These are phyloP conservation scores for Sardina pilchardus DNA, from an alignment of 2,113 vertebrate species.

Conservation along the genomic window DNA sequence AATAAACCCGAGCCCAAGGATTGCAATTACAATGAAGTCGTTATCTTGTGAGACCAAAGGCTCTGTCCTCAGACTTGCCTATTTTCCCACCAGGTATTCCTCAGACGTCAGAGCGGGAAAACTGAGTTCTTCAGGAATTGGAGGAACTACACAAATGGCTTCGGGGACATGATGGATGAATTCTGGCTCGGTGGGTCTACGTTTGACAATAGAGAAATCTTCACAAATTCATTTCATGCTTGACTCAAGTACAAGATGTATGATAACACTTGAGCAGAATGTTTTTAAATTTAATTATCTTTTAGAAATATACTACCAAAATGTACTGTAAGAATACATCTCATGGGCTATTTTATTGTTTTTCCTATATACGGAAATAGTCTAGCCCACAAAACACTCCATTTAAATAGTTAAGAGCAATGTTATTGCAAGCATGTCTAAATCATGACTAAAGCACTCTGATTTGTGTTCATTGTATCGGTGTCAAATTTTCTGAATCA, in stretches of 20 bases:
- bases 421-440: neutral
- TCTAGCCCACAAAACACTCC: neutral
- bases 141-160: conserved; percentile 86
- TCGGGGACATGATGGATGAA: conserved; percentile 86
- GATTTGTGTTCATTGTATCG: neutral
- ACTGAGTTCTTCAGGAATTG: conserved; percentile 91
- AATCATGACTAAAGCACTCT: too few species aligned
- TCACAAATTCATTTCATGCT: neutral
- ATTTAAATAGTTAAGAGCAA: neutral
- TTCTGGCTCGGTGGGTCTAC: conserved; percentile 88
- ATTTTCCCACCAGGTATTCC: conserved; percentile 77
- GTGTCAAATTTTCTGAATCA: neutral
- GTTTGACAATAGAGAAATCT: neutral
- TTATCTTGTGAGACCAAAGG: neutral
- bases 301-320: too few species aligned
- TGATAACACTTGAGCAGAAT: neutral
- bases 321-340: too few species aligned
- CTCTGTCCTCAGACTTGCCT: neutral
- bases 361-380: neutral
- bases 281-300: too few species aligned
- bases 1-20: neutral
- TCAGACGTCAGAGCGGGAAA: conserved; percentile 86
- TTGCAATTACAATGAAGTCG: neutral
- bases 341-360: neutral
- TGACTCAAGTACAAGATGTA: neutral